Evolutionary conservation across 2,113 vertebrate species (phyloP), one percentile per base, ranked within the genome.

Genomic region (Oreotragus oreotragus): DNA sequence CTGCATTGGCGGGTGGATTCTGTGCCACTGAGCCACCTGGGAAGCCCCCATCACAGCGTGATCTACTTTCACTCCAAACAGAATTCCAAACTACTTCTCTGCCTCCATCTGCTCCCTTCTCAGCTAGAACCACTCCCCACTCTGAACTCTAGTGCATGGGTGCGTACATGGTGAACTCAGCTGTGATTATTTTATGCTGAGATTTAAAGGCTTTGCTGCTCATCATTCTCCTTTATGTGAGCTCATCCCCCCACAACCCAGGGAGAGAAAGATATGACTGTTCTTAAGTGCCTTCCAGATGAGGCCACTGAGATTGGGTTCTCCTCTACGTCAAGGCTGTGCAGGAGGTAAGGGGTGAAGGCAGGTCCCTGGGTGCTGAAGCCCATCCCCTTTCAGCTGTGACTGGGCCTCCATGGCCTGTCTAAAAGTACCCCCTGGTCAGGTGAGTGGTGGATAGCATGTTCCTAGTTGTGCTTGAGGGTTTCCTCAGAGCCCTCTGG

Each of bases 391-490:
- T 25, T 33, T 49, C 0, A 33, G 36, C 60, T 11, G 15, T 13
- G 10, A 33, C 81, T 2, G 64, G 19, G 49, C 2, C 7, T 12
- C 43, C 43, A 1, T 1, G 16, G 30, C 5, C 45, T 28, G 43
- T 14, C 14, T 28, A 53, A 27, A 28, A n/a, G 51, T 11, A 7
- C 43, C 21, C n/a, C 12, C 45, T 30, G 8, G 5, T 45, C 14
- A 2, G 21, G 14, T 12, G n/a, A 76, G 30, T 5, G 19, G 49
- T 9, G 51, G 51, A 13, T 28, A 7, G 3, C 7, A 0, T 11
- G 12, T 43, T 21, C 70, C 60, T 47, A 6, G 21, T 2, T 12
- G 21, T 23, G 49, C 39, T 9, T 17, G 19, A 2, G 27, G 45
- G 62, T 19, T 23, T 70, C 49, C 51, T 58, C 21, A 7, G 77